A percentile compares a stretch with the other conserved stretches of the same genome.
Conservation (phyloP, 2,888 invertebrate species). For the Argynnis bischoffii region DNA sequence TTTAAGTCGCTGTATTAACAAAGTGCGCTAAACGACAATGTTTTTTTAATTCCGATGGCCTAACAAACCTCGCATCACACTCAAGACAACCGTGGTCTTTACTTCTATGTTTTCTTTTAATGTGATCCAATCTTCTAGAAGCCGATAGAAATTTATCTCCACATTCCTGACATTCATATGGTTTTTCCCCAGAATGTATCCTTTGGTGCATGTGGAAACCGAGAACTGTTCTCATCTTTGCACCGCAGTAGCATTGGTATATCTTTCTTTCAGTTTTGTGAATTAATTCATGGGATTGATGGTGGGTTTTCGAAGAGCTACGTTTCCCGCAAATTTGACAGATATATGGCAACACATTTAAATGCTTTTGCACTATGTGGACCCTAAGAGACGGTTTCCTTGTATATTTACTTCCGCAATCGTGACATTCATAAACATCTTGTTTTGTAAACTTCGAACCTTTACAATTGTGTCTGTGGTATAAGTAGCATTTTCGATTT, state of each 20-base stretch:
- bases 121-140: constrained; percentile 66
- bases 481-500: constrained; percentile 60
- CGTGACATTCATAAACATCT: constrained; percentile 54
- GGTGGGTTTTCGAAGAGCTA: constrained; percentile 61
- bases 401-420: constrained; percentile 61
- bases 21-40: constrained; percentile 58
- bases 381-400: constrained; percentile 65
- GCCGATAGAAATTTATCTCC: constrained; percentile 68
- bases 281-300: constrained; percentile 57
- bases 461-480: constrained; percentile 57
- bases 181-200: constrained; percentile 66
- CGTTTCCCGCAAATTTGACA: constrained; percentile 68
- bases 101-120: constrained; percentile 61
- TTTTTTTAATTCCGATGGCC: constrained; percentile 68
- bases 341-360: constrained; percentile 61
- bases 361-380: constrained; percentile 69
- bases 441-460: constrained; percentile 23
- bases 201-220: constrained; percentile 64
- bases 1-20: constrained; percentile 1
- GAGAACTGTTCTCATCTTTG: constrained; percentile 57
- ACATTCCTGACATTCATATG: constrained; percentile 63
- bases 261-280: constrained; percentile 56
- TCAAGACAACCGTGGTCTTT: constrained; percentile 60
- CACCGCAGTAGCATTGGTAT: constrained; percentile 62
- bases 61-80: constrained; percentile 64